phyloP scores from a whole-genome alignment of 1,140 invertebrate species.

The Platyscapa corneri region DNA sequence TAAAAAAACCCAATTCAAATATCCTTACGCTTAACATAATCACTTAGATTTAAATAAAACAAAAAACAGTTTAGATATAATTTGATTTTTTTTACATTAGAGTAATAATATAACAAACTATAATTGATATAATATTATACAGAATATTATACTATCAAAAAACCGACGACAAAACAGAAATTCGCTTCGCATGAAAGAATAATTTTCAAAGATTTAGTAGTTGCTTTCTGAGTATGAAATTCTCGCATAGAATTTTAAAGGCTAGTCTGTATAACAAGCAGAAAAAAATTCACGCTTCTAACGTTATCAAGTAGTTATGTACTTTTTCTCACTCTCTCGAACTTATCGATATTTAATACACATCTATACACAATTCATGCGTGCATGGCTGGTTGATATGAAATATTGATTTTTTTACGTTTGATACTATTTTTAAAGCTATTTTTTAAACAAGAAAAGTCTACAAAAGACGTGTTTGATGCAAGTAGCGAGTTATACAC shows the following conservation, averaged over 20 bases:
- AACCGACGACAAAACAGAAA: neutral
- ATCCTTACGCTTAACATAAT: no score
- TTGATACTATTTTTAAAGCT: conserved; percentile 48
- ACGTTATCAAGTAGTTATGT: neutral
- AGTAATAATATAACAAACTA: no score
- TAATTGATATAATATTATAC: no score
- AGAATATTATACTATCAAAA: no score
- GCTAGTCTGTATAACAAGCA: neutral
- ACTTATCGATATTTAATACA: conserved; percentile 22
- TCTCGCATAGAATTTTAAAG: neutral
- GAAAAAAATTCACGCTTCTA: neutral
- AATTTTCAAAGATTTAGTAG: neutral
- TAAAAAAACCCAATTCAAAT: no score
- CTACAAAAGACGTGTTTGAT: neutral
- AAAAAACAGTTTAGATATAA: no score
- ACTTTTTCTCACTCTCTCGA: conserved; percentile 1
- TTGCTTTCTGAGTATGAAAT: neutral
- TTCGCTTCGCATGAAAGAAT: neutral
- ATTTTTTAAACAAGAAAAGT: conserved; percentile 30
- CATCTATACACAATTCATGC: conserved; percentile 20
- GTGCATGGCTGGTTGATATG: conserved; percentile 17
- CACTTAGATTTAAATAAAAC: neutral
- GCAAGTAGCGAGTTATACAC: neutral
- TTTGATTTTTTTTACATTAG: no score
- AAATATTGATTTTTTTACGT: conserved; percentile 37